These are phyloP conservation scores for Amblyopsis hoosieri DNA, from an alignment of 2,797 vertebrate genomes.

Conservation along the genomic window DNA sequence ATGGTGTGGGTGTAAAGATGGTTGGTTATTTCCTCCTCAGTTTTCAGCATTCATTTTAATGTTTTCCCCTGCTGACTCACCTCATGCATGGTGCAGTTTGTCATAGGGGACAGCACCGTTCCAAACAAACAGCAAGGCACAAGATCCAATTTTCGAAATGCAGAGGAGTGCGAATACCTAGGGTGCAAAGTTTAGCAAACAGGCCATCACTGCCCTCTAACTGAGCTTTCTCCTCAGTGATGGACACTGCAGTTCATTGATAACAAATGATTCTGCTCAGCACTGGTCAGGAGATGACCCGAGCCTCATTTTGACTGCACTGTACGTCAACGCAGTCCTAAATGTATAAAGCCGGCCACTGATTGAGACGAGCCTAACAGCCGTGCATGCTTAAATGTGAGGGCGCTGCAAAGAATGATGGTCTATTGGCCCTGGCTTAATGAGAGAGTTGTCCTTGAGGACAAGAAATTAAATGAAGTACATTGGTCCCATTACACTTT, in stretches of 20 bases:
- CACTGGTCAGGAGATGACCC: background rate
- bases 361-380: conserved; percentile 7
- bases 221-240: conserved; percentile 8
- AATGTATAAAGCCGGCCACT: conserved; percentile 13
- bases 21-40: conserved; percentile 53
- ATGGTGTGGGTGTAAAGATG: conserved; percentile 17
- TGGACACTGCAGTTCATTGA: conserved; percentile 24
- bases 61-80: conserved; percentile 62
- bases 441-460: conserved; percentile 15
- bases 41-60: conserved; percentile 23
- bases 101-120: conserved; percentile 58
- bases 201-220: background rate
- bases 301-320: conserved; percentile 14
- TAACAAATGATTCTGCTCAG: conserved; percentile 18
- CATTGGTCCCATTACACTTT: conserved; percentile 4
- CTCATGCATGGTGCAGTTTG: conserved; percentile 56
- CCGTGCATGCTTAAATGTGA: background rate
- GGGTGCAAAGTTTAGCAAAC: conserved; percentile 17
- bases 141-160: conserved; percentile 49
- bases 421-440: background rate
- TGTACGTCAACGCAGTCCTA: background rate
- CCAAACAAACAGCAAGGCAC: conserved; percentile 38
- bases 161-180: conserved; percentile 39
- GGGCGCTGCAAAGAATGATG: background rate
- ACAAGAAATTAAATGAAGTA: background rate